Evolutionary conservation across 2,888 invertebrate genomes (phyloP).

Genomic region (Mythimna vitellina): DNA sequence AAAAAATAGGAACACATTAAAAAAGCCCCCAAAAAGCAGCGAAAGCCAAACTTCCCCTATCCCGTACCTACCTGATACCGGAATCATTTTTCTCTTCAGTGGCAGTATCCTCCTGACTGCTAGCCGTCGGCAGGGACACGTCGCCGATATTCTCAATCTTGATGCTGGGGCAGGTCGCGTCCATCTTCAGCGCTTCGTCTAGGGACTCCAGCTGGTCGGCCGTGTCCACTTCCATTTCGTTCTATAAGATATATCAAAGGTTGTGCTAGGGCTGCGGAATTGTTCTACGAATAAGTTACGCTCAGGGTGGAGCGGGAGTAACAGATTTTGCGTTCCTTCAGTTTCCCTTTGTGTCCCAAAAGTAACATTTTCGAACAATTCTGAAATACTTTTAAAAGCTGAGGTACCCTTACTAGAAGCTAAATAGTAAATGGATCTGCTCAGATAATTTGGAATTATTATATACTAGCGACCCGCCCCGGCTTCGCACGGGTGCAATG

Average conservation of each 20-base stretch:
- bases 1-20: not conserved
- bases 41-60: constrained; percentile 1
- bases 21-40: constrained; percentile 25
- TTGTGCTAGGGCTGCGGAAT: too few species aligned
- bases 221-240: constrained; percentile 84
- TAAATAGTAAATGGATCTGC: too few species aligned
- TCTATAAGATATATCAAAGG: constrained; percentile 61
- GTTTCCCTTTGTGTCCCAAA: too few species aligned
- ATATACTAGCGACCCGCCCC: too few species aligned
- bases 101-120: constrained; percentile 83
- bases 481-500: too few species aligned
- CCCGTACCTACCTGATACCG: constrained; percentile 81
- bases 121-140: constrained; percentile 74
- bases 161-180: constrained; percentile 83
- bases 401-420: too few species aligned
- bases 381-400: too few species aligned
- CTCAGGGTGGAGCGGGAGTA: too few species aligned
- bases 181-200: constrained; percentile 78
- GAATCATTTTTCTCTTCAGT: constrained; percentile 88
- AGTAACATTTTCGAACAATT: too few species aligned
- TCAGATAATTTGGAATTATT: too few species aligned
- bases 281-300: too few species aligned
- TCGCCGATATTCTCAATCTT: constrained; percentile 84
- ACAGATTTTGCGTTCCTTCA: too few species aligned
- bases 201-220: constrained; percentile 78